Evolutionary conservation across 1,140 invertebrate species (phyloP).

Genomic region (Spodoptera litura): DNA sequence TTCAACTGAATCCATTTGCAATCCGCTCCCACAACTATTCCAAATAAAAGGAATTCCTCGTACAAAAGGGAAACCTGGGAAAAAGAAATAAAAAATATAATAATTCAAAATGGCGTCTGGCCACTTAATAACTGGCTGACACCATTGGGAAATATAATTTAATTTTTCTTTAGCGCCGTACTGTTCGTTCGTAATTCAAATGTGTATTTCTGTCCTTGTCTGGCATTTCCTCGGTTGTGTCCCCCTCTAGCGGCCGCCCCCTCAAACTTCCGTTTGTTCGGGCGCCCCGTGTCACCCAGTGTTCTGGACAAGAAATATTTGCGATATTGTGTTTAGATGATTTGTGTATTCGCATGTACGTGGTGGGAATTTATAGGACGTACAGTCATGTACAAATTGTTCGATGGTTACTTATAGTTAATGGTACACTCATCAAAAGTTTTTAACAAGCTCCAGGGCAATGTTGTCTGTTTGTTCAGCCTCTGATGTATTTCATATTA

Average conservation of each 20-base stretch:
- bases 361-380: slow-evolving; percentile 65
- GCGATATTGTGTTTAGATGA: slow-evolving; percentile 81
- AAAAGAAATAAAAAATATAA: slow-evolving; percentile 83
- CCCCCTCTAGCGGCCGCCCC: slow-evolving; percentile 60
- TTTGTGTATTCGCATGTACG: slow-evolving; percentile 74
- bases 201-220: slow-evolving; percentile 61
- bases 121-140: slow-evolving; percentile 87
- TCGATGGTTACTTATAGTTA: slow-evolving; percentile 41
- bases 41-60: slow-evolving; percentile 81
- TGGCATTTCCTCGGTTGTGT: slow-evolving; percentile 69
- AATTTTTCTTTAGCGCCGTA: slow-evolving; percentile 81
- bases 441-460: slow-evolving; percentile 44
- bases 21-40: slow-evolving; percentile 77
- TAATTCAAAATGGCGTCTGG: slow-evolving; percentile 86
- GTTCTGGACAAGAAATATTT: slow-evolving; percentile 81
- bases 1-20: slow-evolving; percentile 72
- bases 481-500: slow-evolving; percentile 35
- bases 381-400: slow-evolving; percentile 51
- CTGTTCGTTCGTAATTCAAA: slow-evolving; percentile 56
- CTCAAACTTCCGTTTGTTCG: slow-evolving; percentile 75
- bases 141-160: slow-evolving; percentile 87
- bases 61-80: slow-evolving; percentile 77
- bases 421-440: slow-evolving; percentile 47
- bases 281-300: slow-evolving; percentile 75
- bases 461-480: slow-evolving; percentile 35